Evolutionary conservation across 2,113 vertebrate genomes (phyloP), one percentile per base, ranked within the genome.

Genomic region (Rhinoptilus africanus): DNA sequence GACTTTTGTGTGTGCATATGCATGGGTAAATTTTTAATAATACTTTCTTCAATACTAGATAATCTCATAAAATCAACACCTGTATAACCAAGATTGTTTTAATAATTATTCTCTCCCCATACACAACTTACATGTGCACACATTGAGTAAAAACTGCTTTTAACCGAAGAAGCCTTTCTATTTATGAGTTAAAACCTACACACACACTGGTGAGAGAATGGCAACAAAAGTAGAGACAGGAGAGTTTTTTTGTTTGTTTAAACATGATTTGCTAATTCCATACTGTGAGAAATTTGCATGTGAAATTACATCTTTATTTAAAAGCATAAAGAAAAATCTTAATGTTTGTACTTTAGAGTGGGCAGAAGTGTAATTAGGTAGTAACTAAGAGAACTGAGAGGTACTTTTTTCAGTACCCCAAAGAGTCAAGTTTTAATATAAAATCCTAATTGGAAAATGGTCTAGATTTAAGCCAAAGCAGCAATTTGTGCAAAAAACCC

Each of bases 211-310:
- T 74, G 37, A 62, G 37, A 81, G 47, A 86, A 79, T 24, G 30
- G 11, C 71, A 91, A 27, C 54, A 81, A 50, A 84, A 85, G n/a
- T 54, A 85, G 48, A 60, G 43, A 69, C 19, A 34, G 75, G 91
- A 78, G 14, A 77, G 60, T 37, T 64, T 47, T 45, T 28, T 85
- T 81, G 30, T 66, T 87, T 91, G 23, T 86, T 95, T 77, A 68
- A 82, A 41, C 10, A 22, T 50, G 15, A 88, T 88, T 85, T 95
- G 15, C 21, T 74, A 48, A 67, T 90, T 79, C 26, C 63, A 71
- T 74, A 32, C 85, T 89, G 57, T 88, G 85, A 90, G 50, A 87
- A 75, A 54, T 69, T 89, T 93, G 57, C 78, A 80, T 96, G 93
- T 50, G 43, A 87, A 84, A 89, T 93, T 91, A 23, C 26, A 74